Evolutionary conservation across 2,113 vertebrate genomes (phyloP).

Genomic region (Equus quagga): DNA sequence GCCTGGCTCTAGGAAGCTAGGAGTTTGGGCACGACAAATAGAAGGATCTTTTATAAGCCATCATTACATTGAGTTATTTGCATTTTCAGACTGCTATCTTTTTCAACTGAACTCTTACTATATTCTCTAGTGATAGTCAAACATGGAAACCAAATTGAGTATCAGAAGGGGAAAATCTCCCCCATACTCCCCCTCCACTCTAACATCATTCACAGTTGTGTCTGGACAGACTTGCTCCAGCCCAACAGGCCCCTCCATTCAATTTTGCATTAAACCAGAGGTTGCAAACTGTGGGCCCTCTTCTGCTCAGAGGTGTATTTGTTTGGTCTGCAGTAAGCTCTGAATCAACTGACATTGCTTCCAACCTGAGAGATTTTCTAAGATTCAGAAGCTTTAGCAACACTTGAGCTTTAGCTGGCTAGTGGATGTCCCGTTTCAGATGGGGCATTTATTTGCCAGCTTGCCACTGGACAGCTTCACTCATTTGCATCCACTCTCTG

Average conservation of each 20-base stretch:
- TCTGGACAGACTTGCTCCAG: neutral
- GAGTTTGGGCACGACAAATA: constrained; percentile 83
- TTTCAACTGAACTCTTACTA: constrained; percentile 63
- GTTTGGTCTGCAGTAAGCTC: neutral
- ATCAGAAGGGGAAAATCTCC: constrained; percentile 26
- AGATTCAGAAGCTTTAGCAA: constrained; percentile 6
- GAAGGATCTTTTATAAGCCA: constrained; percentile 80
- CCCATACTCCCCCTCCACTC: neutral
- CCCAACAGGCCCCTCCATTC: neutral
- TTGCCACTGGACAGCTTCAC: neutral
- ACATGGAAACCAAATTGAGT: constrained; percentile 60
- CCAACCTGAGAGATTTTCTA: neutral
- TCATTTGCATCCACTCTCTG: neutral
- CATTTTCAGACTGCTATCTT: constrained; percentile 37
- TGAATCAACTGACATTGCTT: neutral
- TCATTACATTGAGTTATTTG: constrained; percentile 79
- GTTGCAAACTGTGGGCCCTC: neutral
- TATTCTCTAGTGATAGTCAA: constrained; percentile 65
- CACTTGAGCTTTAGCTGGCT: neutral
- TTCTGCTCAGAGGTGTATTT: neutral
- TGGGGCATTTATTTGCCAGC: neutral
- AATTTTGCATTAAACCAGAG: constrained; percentile 53
- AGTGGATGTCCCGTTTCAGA: neutral
- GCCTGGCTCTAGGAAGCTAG: constrained; percentile 83
- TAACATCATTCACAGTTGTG: neutral